Evolutionary conservation across 2,797 vertebrate genomes (phyloP), one percentile per base, ranked within the genome.

Genomic region (Molossus alvarezi): DNA sequence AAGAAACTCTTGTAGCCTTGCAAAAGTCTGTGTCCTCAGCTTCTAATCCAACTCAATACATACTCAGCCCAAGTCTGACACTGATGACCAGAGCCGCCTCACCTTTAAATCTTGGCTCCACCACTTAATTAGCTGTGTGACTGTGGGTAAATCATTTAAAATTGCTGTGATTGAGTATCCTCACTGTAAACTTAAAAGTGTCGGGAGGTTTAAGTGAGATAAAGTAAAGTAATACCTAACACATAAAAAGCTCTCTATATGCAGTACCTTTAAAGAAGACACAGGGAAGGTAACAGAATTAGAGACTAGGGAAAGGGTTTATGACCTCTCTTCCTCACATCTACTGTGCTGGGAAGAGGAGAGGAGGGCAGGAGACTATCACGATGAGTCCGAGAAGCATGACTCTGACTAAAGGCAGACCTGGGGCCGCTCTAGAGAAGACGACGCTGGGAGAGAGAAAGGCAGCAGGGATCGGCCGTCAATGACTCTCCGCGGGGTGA

Each of bases 11-110:
- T 86, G 64, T 80, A 90, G 90, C 3, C 6, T 11, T 72, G 72
- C 87, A 92, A 41, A 96, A 86, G 53, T 76, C 58, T 60, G 71
- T 75, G 91, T 93, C 75, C 64, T 80, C 57, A 15, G 51, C n/a
- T 90, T 94, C 81, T 71, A 89, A 51, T 55, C 27, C 51, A 60
- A 69, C 64, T 75, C 33, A 14, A 17, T 10, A 65, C 69, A 37
- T 25, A 77, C 58, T 92, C 88, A 33, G 51, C 12, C 17, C 82
- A 71, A 41, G 21, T 45, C n/a, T 67, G 55, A 84, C 29, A 65
- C n/a, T 11, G n/a, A 76, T 25, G 37, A 25, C 65, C 14, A 81
- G 21, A 57, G 21, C 25, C 9, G 73, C 25, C 13, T 86, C 89
- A 27, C 5, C 75, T 41, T 21, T 27, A 71, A 75, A 71, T 45